Conservation (phyloP, 2,888 invertebrate species). For the Petrophora chlorosata region DNA sequence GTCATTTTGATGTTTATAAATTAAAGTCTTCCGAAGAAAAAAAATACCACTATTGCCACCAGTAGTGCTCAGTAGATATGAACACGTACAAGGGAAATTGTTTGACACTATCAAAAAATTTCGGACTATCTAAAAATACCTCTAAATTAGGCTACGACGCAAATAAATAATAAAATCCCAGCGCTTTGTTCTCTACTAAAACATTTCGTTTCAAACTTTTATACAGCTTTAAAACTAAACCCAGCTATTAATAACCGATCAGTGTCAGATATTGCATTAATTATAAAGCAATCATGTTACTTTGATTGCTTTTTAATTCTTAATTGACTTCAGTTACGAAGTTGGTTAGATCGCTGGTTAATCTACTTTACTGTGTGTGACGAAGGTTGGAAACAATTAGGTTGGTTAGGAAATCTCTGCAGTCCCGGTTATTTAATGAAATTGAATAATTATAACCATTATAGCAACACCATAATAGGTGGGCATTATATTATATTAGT, state of each 20-base stretch:
- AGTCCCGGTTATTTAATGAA: slow-evolving; percentile 1
- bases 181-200: not conserved
- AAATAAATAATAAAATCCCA: not conserved
- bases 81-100: too few relatives aligned
- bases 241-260: not conserved
- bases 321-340: slow-evolving; percentile 11
- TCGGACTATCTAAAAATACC: too few relatives aligned
- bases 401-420: slow-evolving; percentile 7
- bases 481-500: too few relatives aligned
- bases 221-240: not conserved
- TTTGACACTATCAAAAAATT: too few relatives aligned
- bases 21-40: too few relatives aligned
- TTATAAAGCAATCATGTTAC: slow-evolving; percentile 13
- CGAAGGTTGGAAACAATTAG: slow-evolving; percentile 14
- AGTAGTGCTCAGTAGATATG: too few relatives aligned
- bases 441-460: slow-evolving; percentile 10
- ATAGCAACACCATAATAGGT: too few relatives aligned
- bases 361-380: slow-evolving; percentile 16
- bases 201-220: not conserved
- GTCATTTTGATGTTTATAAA: too few relatives aligned
- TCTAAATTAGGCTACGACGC: not conserved
- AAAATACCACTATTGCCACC: too few relatives aligned
- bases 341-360: slow-evolving; percentile 3
- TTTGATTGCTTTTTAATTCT: slow-evolving; percentile 21
- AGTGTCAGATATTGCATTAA: slow-evolving; percentile 11